A percentile compares a stretch with the other conserved stretches of the same genome.
Conservation (phyloP, 2,113 vertebrate genomes). For the Callaeas wilsoni region DNA sequence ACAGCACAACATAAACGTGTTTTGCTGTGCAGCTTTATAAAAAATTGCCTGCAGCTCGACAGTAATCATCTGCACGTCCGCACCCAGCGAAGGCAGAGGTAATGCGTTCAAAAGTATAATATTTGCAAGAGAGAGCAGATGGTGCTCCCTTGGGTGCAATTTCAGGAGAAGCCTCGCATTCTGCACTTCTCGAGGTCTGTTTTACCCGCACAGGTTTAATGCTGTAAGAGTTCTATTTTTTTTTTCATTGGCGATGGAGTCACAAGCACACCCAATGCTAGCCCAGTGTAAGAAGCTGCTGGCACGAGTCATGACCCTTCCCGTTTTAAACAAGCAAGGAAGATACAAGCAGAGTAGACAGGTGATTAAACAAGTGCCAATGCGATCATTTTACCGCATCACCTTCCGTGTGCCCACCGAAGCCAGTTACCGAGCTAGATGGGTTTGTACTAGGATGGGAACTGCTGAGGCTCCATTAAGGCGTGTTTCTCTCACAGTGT, state of each 20-base stretch:
- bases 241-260: not conserved
- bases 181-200: not conserved
- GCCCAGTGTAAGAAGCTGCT: not conserved
- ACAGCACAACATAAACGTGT: not conserved
- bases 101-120: not conserved
- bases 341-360: not conserved
- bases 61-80: not conserved
- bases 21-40: not conserved
- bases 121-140: slow-evolving; percentile 1
- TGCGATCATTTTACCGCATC: too few species aligned
- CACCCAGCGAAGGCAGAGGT: not conserved
- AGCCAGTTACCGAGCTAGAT: not conserved
- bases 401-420: not conserved
- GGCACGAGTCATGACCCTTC: not conserved
- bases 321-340: not conserved
- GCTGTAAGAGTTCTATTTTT: not conserved
- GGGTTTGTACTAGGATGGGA: not conserved
- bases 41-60: not conserved
- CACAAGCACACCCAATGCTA: not conserved
- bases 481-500: not conserved
- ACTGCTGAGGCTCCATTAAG: not conserved
- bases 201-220: not conserved
- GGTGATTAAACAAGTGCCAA: not conserved
- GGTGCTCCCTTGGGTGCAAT: not conserved
- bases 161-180: not conserved